A percentile compares a stretch with the other conserved stretches of the same genome.
These are phyloP conservation scores for Exephanes ischioxanthus DNA, from an alignment of 2,888 invertebrate genomes.

Conservation along the genomic window DNA sequence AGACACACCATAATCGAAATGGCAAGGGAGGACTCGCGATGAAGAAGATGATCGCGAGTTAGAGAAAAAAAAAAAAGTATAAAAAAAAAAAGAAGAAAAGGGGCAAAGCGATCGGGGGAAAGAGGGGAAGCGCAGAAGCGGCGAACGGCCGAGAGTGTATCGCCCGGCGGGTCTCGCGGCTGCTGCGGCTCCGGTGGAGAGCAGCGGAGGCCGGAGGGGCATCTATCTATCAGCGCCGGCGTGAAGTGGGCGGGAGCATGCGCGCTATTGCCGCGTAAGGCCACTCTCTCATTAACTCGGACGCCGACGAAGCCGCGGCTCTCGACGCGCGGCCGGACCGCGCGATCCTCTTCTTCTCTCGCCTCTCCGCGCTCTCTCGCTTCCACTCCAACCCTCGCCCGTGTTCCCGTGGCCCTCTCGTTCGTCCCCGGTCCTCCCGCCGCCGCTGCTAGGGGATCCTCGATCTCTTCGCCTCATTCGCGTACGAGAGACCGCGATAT, in stretches of 20 bases:
- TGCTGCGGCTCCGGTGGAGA: conserved; percentile 34
- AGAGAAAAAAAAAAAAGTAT: conserved; percentile 14
- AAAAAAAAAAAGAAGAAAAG: conserved; percentile 10
- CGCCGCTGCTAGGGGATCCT: conserved; percentile 35
- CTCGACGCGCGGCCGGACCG: conserved; percentile 87
- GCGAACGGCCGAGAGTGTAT: conserved; percentile 25
- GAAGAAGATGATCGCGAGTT: conserved; percentile 61
- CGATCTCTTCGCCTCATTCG: conserved; percentile 38
- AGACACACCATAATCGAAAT: background rate
- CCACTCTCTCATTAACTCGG: conserved; percentile 85
- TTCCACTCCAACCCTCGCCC: conserved; percentile 74
- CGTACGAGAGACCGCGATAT: conserved; percentile 30
- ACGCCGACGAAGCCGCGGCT: conserved; percentile 88
- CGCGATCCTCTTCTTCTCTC: conserved; percentile 40
- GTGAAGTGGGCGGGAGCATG: conserved; percentile 85
- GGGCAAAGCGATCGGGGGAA: conserved; percentile 43
- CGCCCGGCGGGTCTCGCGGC: conserved; percentile 29
- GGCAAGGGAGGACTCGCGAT: conserved; percentile 35
- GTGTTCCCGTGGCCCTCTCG: conserved; percentile 69
- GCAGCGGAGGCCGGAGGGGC: conserved; percentile 79
- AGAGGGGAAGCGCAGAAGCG: conserved; percentile 54
- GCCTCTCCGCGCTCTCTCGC: conserved; percentile 15
- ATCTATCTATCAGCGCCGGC: conserved; percentile 85
- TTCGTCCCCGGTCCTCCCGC: conserved; percentile 38
- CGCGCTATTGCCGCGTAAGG: conserved; percentile 84